Percentiles rank a stretch among this genome's conserved stretches.
Evolutionary conservation across 2,113 vertebrate genomes (phyloP).

Genomic region (Saccopteryx bilineata): DNA sequence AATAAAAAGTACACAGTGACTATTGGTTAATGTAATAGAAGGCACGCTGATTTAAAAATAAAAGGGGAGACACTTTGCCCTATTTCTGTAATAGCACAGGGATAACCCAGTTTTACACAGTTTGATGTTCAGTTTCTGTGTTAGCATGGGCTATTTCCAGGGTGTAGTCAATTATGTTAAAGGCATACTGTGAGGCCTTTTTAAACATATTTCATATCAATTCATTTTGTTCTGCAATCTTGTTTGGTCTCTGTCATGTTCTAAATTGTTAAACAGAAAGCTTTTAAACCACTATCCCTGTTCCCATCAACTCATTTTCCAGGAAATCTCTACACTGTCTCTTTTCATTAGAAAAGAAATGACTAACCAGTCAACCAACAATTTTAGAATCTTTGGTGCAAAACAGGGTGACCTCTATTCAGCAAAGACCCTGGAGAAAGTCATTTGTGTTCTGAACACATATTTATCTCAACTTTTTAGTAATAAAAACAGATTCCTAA

Average conservation of each 20-base stretch:
- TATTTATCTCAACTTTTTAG: conserved; percentile 54
- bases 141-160: background rate
- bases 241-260: conserved; percentile 49
- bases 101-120: background rate
- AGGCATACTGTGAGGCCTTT: conserved; percentile 5
- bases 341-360: conserved; percentile 72
- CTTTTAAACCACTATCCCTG: conserved; percentile 18
- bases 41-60: conserved; percentile 12
- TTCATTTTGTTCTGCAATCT: conserved; percentile 46
- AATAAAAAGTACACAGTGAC: background rate
- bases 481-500: conserved; percentile 3
- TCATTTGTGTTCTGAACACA: background rate
- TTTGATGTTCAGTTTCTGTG: background rate
- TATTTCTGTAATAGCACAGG: background rate
- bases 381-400: conserved; percentile 59
- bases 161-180: background rate
- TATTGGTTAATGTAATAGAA: conserved; percentile 54
- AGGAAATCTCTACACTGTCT: conserved; percentile 53
- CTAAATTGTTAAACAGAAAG: conserved; percentile 43
- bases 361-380: conserved; percentile 34
- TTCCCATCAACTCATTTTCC: conserved; percentile 54
- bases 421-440: conserved; percentile 47
- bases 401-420: conserved; percentile 57
- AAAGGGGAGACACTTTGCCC: background rate
- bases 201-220: conserved; percentile 55